Base-by-base conservation (phyloP, 37 sponge, comb jelly and placozoan genomes). In the Bolinopsis microptera region DNA sequence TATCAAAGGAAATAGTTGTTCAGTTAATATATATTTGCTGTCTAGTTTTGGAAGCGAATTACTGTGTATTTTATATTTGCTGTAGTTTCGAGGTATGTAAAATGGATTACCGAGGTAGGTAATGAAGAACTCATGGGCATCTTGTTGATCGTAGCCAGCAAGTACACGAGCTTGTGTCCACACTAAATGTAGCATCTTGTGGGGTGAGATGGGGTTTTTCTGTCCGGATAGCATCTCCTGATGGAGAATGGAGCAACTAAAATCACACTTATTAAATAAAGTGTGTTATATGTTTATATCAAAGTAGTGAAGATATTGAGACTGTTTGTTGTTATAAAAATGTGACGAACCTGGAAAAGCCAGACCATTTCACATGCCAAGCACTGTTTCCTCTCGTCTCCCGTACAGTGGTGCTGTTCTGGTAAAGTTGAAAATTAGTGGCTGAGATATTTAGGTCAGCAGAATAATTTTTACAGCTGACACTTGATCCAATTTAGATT, bases 51-150 rank as follows among this genome's bases (percentile, higher is more conserved):
- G n/a, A n/a, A n/a, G n/a, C n/a, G n/a, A n/a, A n/a, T n/a, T n/a
- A n/a, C n/a, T n/a, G n/a, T n/a, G n/a, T n/a, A n/a, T n/a, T n/a
- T n/a, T n/a, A n/a, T n/a, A n/a, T n/a, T n/a, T n/a, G n/a, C n/a
- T n/a, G n/a, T n/a, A n/a, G n/a, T n/a, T n/a, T n/a, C n/a, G n/a
- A n/a, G n/a, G n/a, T n/a, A n/a, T n/a, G n/a, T n/a, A n/a, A n/a
- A n/a, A n/a, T n/a, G n/a, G n/a, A n/a, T 48, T 86, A 86, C 90
- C 90, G 1, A 86, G 90, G 28, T 86, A 86, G 26, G 41, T 86
- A 16, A 98, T 98, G 94, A 98, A 96, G 95, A 98, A 98, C 93
- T 98, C 99, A 93, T 98, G 99, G 0, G 99, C 99, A 48, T 98
- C 99, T 67, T 98, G 99, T 77, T 98, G 99, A 93, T 97, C 97